phyloP scores from a whole-genome alignment of 1,140 invertebrate genomes.

The Aphelenchoides fujianensis region DNA sequence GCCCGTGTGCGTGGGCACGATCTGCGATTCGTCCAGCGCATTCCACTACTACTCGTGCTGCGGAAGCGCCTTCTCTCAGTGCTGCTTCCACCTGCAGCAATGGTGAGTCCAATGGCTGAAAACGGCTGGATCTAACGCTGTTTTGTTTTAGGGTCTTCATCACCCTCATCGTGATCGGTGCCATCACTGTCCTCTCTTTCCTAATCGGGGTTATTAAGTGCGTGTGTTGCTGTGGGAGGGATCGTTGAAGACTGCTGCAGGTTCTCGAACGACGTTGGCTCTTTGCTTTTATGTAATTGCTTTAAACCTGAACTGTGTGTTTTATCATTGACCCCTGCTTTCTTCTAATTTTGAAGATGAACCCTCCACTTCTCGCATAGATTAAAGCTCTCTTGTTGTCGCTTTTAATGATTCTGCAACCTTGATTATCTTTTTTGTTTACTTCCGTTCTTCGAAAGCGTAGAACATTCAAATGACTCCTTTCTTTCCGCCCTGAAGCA shows the following conservation, averaged over 20 bases:
- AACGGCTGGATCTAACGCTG: no score
- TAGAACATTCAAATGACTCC: no score
- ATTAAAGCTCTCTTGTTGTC: no score
- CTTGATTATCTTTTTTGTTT: no score
- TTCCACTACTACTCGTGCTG: constrained; percentile 18
- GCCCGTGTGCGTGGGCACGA: constrained; percentile 16
- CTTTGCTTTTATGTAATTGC: neutral
- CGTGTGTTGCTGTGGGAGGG: constrained; percentile 19
- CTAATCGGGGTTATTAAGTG: constrained; percentile 13
- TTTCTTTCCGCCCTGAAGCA: no score
- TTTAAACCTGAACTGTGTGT: no score
- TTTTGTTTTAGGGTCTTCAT: constrained; percentile 10
- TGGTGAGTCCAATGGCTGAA: neutral
- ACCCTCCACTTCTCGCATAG: no score
- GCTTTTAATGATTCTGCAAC: no score
- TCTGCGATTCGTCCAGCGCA: constrained; percentile 12
- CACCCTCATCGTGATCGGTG: constrained; percentile 7
- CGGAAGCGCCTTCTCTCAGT: neutral
- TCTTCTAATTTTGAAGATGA: no score
- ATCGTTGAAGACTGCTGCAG: constrained; percentile 10
- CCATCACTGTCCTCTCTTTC: neutral
- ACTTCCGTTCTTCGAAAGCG: no score
- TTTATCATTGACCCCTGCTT: no score
- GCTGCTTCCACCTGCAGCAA: constrained; percentile 16
- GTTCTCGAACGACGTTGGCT: no score